Base-by-base conservation (phyloP, 1,140 invertebrate genomes). In the Hirudo medicinalis region DNA sequence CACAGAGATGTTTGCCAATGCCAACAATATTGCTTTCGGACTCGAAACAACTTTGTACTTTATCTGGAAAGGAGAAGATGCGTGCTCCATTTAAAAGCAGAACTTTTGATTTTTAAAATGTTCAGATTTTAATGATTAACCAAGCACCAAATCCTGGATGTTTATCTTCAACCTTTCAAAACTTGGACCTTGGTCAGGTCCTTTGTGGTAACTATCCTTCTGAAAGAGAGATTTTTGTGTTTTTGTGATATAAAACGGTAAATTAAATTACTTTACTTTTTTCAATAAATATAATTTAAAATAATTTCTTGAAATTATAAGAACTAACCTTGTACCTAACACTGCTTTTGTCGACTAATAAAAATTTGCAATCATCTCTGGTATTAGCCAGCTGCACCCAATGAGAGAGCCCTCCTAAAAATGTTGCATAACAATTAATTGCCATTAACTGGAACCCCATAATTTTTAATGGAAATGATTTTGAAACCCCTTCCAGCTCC, bases 1-100 rank as follows among this genome's bases (percentile, higher is more conserved):
- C 91, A 80, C 91, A 94, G 22, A 94, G 83, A 82, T 94, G 91
- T 82, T 94, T 94, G 0, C 89, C 88, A 40, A 91, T 80, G 0
- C 86, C 90, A 57, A 92, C 87, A 17, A 68, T 54, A 27, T 70
- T 11, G 40, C 54, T 57, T 40, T 49, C 54, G 54, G 36, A 40
- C 55, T 27, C 54, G 11, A 69, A 25, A 32, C 29, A 54, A 20
- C 32, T 25, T 2, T 11, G 49, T 2, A 67, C 40, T 57, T 57
- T 69, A 49, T 25, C 54, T 69, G 27, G 20, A 73, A 43, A 32
- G 22, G 29, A 63, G 22, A 54, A 22, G 6, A 22, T 20, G 0
- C 11, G 2, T 53, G 19, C 63, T 4, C 11, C 9, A 71, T 70
- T 55, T 36, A 72, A 54, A 73, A n/a, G 25, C 8, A 17, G 43